These are phyloP conservation scores for Laticauda laticaudata DNA, from an alignment of 2,113 vertebrate genomes.

Conservation along the genomic window DNA sequence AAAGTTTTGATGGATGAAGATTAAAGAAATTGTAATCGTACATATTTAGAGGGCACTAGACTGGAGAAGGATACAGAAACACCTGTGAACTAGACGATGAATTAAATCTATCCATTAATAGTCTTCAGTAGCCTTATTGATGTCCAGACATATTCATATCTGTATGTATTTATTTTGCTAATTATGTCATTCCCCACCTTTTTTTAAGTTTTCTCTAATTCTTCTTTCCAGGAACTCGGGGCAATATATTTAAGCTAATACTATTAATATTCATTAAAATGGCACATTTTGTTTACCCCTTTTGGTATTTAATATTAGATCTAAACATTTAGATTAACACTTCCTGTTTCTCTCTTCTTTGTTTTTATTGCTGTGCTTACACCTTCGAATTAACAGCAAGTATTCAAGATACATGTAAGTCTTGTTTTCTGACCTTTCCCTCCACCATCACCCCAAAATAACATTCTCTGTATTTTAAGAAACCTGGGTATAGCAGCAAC, in stretches of 20 bases:
- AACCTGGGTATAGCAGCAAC: neutral
- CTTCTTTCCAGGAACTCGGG: neutral
- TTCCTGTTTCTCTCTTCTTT: conserved; percentile 32
- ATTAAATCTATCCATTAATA: neutral
- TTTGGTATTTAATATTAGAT: conserved; percentile 15
- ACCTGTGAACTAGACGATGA: neutral
- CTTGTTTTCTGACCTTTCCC: neutral
- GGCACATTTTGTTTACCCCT: conserved; percentile 42
- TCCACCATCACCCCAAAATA: fast-evolving
- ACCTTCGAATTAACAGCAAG: conserved; percentile 89
- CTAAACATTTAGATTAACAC: conserved; percentile 12
- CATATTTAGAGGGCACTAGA: neutral
- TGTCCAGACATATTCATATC: neutral
- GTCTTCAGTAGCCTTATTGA: neutral
- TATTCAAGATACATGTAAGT: conserved; percentile 96
- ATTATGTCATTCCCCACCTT: neutral
- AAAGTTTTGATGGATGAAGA: neutral
- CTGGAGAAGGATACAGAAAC: neutral
- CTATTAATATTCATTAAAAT: conserved; percentile 7
- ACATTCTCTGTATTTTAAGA: neutral
- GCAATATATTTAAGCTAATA: neutral
- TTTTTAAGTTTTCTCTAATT: neutral
- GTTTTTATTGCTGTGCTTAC: conserved; percentile 60
- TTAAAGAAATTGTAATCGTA: neutral
- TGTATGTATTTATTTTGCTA: fast-evolving